phyloP scores from a whole-genome alignment of 2,888 invertebrate genomes.

The Odiellus spinosus region DNA sequence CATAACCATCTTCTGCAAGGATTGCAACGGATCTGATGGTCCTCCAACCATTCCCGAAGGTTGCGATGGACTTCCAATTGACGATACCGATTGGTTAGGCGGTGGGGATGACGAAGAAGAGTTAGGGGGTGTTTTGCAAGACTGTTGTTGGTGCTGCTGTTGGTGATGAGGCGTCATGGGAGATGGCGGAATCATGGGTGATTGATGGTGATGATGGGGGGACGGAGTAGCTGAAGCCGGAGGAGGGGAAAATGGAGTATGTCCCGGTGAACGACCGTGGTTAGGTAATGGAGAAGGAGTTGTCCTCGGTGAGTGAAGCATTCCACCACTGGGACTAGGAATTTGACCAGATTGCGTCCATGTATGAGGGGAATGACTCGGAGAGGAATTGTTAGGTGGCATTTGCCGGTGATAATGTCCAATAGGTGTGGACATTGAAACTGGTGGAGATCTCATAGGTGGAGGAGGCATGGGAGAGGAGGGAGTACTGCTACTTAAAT shows the following conservation, averaged over 20 bases:
- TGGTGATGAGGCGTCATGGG: slow-evolving; percentile 10
- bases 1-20: slow-evolving; percentile 23
- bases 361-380: slow-evolving; percentile 14
- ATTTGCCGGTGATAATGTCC: slow-evolving; percentile 10
- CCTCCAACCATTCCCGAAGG: slow-evolving; percentile 3
- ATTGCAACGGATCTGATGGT: slow-evolving; percentile 21
- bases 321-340: slow-evolving; percentile 11
- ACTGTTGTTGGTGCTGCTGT: slow-evolving; percentile 6
- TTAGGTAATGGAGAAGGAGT: slow-evolving; percentile 18
- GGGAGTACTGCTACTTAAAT: slow-evolving; percentile 2
- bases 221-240: slow-evolving; percentile 10
- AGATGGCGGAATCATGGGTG: slow-evolving; percentile 6
- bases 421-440: slow-evolving; percentile 6
- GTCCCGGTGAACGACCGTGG: slow-evolving; percentile 14
- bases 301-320: slow-evolving; percentile 18
- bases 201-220: slow-evolving; percentile 8
- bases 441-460: slow-evolving; percentile 11
- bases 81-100: slow-evolving; percentile 1
- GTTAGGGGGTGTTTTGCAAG: slow-evolving; percentile 10
- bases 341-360: slow-evolving; percentile 17
- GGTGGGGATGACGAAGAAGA: slow-evolving; percentile 6
- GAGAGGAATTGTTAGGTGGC: slow-evolving; percentile 5
- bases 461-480: slow-evolving; percentile 16
- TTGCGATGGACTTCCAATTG: slow-evolving; percentile 1
- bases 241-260: slow-evolving; percentile 13